Conservation (phyloP, 2,888 invertebrate species). For the Drosophila dives region DNA sequence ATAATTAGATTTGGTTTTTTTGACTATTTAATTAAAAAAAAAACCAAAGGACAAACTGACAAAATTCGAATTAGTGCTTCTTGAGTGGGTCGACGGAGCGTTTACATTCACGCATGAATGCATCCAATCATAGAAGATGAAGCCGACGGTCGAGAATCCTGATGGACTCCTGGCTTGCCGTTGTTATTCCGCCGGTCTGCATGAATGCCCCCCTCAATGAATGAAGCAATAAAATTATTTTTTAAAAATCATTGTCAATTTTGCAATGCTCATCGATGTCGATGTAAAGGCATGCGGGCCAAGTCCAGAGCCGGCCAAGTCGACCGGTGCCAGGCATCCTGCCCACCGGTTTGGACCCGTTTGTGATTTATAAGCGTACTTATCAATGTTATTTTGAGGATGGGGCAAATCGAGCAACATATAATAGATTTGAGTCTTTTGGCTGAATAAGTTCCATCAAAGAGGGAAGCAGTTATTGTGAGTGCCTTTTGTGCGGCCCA, state of each 20-base stretch:
- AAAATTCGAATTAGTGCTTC: constrained; percentile 68
- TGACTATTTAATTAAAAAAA: constrained; percentile 73
- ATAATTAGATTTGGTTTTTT: constrained; percentile 47
- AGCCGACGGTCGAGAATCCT: constrained; percentile 32
- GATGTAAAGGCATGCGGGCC: constrained; percentile 70
- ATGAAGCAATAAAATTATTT: constrained; percentile 80
- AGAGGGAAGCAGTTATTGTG: constrained; percentile 34
- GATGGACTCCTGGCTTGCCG: constrained; percentile 50
- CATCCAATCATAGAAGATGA: constrained; percentile 48
- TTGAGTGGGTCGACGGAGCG: constrained; percentile 62
- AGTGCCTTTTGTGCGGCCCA: constrained; percentile 42
- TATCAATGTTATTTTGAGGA: constrained; percentile 66
- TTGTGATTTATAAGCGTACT: constrained; percentile 79
- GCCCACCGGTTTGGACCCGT: constrained; percentile 44
- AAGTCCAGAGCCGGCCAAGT: background rate
- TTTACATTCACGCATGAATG: constrained; percentile 75
- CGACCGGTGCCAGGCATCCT: constrained; percentile 12
- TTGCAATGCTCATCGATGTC: constrained; percentile 76
- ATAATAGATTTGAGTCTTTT: constrained; percentile 64
- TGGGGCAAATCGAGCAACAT: constrained; percentile 57
- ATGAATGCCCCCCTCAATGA: constrained; percentile 58
- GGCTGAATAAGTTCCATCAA: constrained; percentile 63
- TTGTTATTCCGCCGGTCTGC: constrained; percentile 46
- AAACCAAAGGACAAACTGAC: constrained; percentile 42
- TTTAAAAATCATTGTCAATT: constrained; percentile 76